Conservation (phyloP, 2,888 invertebrate genomes). For the Phania funesta region DNA sequence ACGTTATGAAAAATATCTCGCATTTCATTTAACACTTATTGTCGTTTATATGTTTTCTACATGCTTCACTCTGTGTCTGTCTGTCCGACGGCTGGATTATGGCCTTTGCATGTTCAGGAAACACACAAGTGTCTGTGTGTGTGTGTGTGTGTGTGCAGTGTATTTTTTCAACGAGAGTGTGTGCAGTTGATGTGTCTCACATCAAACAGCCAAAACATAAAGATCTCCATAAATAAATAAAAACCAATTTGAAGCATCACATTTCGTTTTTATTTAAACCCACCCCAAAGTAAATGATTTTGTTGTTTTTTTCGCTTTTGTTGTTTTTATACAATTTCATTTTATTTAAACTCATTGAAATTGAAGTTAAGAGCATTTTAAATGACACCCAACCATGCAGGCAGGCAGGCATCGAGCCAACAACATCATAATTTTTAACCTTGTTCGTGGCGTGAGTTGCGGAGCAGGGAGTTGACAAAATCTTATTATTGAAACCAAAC, state of each 20-base stretch:
- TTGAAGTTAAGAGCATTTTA: constrained; percentile 65
- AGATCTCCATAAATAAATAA: constrained; percentile 57
- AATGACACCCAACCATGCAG: constrained; percentile 38
- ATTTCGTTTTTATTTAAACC: constrained; percentile 54
- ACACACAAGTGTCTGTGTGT: not conserved
- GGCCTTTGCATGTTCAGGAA: constrained; percentile 18
- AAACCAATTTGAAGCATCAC: constrained; percentile 65
- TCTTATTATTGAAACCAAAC: constrained; percentile 50
- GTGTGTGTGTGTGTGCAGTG: not conserved
- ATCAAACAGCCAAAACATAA: not conserved
- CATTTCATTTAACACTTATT: constrained; percentile 65
- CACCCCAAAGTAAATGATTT: constrained; percentile 39
- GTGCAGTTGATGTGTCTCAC: not conserved
- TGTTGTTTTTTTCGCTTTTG: not conserved
- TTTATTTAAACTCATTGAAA: constrained; percentile 65
- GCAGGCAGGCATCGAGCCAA: not conserved
- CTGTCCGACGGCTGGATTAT: constrained; percentile 5
- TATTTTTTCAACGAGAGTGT: not conserved
- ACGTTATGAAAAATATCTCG: constrained; percentile 58
- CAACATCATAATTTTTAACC: constrained; percentile 51
- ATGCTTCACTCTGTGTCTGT: constrained; percentile 4
- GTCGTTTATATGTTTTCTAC: constrained; percentile 38
- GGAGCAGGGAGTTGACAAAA: constrained; percentile 36
- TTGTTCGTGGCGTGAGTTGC: not conserved
- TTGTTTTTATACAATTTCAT: constrained; percentile 27